Base-by-base conservation (phyloP, 2,113 vertebrate genomes). In the Pangasianodon gigas region DNA sequence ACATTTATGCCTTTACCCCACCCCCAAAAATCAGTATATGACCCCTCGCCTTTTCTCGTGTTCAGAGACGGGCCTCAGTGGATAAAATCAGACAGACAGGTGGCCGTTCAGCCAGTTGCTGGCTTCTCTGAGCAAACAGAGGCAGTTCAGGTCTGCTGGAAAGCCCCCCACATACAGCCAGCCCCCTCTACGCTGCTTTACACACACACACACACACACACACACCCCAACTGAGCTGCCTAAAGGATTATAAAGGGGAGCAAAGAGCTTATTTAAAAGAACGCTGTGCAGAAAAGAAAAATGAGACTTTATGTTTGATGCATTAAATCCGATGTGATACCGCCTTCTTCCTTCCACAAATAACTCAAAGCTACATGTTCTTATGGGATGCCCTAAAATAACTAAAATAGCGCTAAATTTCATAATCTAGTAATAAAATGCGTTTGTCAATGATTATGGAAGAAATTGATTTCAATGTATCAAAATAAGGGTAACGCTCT, bases 81-180 rank as follows among this genome's bases (percentile, higher is more conserved):
- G 75, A 86, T 54, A 93, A 95, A 93, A 95, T 95, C 94, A 94
- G 95, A 93, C 93, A 94, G 96, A 95, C 96, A 96, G 95, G 95
- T 96, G 95, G 96, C 94, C 95, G 93, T 95, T 94, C 94, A 94
- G 93, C 93, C 95, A 95, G 95, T 93, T 74, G 56, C 92, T 91
- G 94, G 84, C 94, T 93, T 90, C 89, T 85, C 94, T 93, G 92
- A 94, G 93, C 83, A 91, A 89, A 91, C 86, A 58, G 90, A 71
- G 48, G 90, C 80, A 85, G 90, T 83, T 90, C 90, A 91, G 88
- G 74, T 89, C 94, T 93, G 92, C 93, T 94, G 94, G 94, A 95
- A 96, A 95, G 88, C 93, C 95, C 94, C 94, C 87, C 37, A 37
- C 37, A 93, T 93, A 95, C 91, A 92, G 94, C 92, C 85, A 69